Evolutionary conservation across 2,888 invertebrate genomes (phyloP).

Genomic region (Andrena flavipes): DNA sequence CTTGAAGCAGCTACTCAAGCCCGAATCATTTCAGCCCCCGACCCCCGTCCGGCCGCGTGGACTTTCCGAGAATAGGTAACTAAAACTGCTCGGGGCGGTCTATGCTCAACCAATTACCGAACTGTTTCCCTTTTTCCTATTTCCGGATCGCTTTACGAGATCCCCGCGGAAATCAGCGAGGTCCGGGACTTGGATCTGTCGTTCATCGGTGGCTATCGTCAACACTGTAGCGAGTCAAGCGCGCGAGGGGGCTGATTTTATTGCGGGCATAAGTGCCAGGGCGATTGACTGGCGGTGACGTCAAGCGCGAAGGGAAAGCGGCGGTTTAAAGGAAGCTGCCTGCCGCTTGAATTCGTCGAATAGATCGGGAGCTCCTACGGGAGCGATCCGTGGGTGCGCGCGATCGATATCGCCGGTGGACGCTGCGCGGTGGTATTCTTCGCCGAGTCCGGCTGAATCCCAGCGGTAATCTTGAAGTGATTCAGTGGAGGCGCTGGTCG

Average conservation of each 20-base stretch:
- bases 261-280: background rate
- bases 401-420: background rate
- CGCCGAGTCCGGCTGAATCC: constrained; percentile 5
- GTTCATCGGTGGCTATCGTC: background rate
- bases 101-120: background rate
- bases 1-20: background rate
- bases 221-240: too few relatives aligned
- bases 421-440: constrained; percentile 9
- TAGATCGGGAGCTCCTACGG: background rate
- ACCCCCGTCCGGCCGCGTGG: constrained; percentile 24
- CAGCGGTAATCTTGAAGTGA: constrained; percentile 39
- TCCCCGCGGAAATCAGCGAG: background rate
- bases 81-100: constrained; percentile 16
- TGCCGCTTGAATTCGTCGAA: too few relatives aligned
- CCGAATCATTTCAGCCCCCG: constrained; percentile 10
- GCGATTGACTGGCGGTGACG: background rate
- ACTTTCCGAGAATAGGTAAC: constrained; percentile 32
- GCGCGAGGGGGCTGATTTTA: background rate
- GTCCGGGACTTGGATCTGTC: constrained; percentile 4
- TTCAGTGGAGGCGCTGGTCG: constrained; percentile 35
- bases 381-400: background rate
- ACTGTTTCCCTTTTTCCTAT: constrained; percentile 6
- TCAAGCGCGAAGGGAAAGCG: background rate
- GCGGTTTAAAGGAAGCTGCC: background rate
- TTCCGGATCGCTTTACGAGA: constrained; percentile 25